These are phyloP conservation scores for Silurus meridionalis DNA, from an alignment of 2,113 vertebrate species.

Conservation along the genomic window DNA sequence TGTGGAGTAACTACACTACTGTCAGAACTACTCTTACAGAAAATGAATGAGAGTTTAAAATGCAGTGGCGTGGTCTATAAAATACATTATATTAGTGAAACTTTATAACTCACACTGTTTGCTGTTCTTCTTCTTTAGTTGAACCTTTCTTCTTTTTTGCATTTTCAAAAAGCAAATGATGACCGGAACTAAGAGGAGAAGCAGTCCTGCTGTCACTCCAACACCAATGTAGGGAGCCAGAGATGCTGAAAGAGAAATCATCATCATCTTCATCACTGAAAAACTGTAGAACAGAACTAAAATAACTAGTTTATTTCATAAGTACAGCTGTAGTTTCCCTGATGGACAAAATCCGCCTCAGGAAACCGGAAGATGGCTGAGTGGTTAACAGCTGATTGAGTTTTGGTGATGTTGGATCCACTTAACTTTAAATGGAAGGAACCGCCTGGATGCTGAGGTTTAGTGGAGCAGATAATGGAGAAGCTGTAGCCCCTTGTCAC, in stretches of 20 bases:
- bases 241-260: conserved; percentile 31
- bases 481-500: conserved; percentile 41
- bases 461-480: conserved; percentile 47
- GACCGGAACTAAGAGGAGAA: neutral
- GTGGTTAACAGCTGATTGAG: conserved; percentile 19
- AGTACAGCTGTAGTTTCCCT: conserved; percentile 52
- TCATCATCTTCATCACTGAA: no score
- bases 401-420: conserved; percentile 19
- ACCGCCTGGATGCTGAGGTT: conserved; percentile 43
- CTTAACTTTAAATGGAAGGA: conserved; percentile 40
- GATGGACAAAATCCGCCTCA: conserved; percentile 32
- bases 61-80: no score
- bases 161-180: conserved; percentile 8
- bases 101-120: conserved; percentile 6
- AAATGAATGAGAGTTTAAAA: no score
- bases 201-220: conserved; percentile 35
- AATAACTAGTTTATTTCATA: conserved; percentile 24
- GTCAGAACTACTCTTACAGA: no score
- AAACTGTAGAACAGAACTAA: neutral
- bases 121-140: neutral
- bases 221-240: conserved; percentile 9
- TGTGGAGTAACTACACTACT: no score
- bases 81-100: no score
- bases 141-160: neutral
- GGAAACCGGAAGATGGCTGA: conserved; percentile 37